These are phyloP conservation scores for Anolis carolinensis DNA, from an alignment of 2,113 vertebrate genomes.

Conservation along the genomic window DNA sequence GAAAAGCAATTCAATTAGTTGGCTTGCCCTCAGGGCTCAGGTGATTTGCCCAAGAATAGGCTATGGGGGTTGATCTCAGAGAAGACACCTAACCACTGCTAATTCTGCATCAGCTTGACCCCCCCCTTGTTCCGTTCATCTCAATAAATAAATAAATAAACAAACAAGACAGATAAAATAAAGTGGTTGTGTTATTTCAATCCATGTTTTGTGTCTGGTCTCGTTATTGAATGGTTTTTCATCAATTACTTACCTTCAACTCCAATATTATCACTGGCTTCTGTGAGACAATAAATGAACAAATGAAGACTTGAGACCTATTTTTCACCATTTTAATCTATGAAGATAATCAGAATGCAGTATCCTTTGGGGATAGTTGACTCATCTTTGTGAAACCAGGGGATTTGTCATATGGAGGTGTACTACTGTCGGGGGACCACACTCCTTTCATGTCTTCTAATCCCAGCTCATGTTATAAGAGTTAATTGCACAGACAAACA, in stretches of 20 bases:
- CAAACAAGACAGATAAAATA: too few relatives aligned
- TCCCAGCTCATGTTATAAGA: conserved; percentile 8
- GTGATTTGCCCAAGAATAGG: too few relatives aligned
- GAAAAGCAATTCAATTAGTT: too few relatives aligned
- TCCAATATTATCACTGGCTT: neutral
- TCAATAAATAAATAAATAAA: too few relatives aligned
- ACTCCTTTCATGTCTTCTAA: neutral
- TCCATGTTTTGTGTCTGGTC: too few relatives aligned
- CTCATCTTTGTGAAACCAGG: neutral
- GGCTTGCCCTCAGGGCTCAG: too few relatives aligned
- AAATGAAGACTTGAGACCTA: neutral
- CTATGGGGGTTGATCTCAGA: too few relatives aligned
- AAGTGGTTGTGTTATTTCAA: too few relatives aligned
- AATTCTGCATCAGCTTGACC: too few relatives aligned
- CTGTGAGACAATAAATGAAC: neutral
- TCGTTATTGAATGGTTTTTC: too few relatives aligned
- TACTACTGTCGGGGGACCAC: neutral
- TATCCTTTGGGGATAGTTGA: neutral
- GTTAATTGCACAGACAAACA: neutral
- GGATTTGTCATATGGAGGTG: neutral
- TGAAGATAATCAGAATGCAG: neutral
- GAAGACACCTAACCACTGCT: too few relatives aligned
- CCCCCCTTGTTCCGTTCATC: too few relatives aligned
- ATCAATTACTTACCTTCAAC: neutral
- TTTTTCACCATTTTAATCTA: neutral